Base-by-base conservation (phyloP, 2,113 vertebrate species). In the Pygoscelis adeliae region DNA sequence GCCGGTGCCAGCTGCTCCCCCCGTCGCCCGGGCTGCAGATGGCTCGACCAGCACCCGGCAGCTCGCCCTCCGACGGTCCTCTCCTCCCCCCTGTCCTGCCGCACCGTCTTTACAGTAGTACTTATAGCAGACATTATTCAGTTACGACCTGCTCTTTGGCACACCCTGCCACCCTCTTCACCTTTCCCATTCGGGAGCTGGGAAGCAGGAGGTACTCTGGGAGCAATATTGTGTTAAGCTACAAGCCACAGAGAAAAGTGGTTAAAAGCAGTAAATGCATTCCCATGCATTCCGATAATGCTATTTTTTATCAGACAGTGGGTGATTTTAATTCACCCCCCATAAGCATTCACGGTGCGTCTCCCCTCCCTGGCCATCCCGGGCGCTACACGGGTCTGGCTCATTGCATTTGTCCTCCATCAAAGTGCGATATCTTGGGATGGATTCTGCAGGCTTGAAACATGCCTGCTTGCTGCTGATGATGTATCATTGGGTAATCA, bases 401-500 rank as follows among this genome's bases (percentile, higher is more conserved):
- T 97, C 71, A 53, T 87, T 77, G 40, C 59, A n/a, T 94, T 85
- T 83, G 56, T 77, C 95, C 34, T 56, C 81, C 1, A 0, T 71
- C 73, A 47, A 73, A 79, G 83, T 86, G 67, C 27, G 16, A 74
- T 93, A 87, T 77, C 96, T 83, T 62, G 70, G 86, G 83, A 96
- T 88, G 80, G 93, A 92, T 97, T 95, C 93, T 95, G 58, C 76
- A 70, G 63, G 92, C 95, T 97, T 93, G 88, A 95, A 92, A 90
- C 94, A 71, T 84, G 81, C 83, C 56, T 95, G 63, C 87, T 95
- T 95, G 87, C 93, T 96, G 46, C 67, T 97, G 79, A 44, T 90
- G 85, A 49, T 71, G 46, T 89, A 97, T 97, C 97, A 90, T 95
- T 93, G 79, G 90, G 79, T 93, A 96, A 95, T 97, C 89, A 90